Evolutionary conservation across 2,888 invertebrate species (phyloP).

Genomic region (Rotaria socialis): DNA sequence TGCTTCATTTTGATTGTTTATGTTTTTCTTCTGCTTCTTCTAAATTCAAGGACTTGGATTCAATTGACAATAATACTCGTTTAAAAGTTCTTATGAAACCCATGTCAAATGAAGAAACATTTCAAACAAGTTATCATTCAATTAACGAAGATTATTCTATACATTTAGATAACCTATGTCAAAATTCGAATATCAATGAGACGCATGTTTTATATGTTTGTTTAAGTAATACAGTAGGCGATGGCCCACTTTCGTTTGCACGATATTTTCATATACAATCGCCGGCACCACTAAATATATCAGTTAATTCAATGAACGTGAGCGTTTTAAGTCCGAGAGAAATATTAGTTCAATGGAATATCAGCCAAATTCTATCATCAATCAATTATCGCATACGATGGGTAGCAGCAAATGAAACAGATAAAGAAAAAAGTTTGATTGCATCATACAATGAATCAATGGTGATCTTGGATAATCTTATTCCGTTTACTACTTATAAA

Average conservation of each 20-base stretch:
- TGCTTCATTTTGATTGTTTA: not conserved
- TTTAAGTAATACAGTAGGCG: not conserved
- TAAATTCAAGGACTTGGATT: not conserved
- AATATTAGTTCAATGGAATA: not conserved
- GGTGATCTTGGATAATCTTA: not conserved
- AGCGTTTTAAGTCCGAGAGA: not conserved
- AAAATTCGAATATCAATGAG: not conserved
- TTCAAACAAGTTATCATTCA: not conserved
- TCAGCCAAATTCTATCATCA: not conserved
- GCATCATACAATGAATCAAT: not conserved
- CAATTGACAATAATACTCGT: not conserved
- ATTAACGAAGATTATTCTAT: not conserved
- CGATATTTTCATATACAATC: conserved; percentile 12
- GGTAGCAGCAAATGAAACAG: not conserved
- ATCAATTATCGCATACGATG: conserved; percentile 29
- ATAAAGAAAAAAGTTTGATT: not conserved
- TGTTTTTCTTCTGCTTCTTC: not conserved
- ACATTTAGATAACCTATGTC: not conserved
- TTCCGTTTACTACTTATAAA: not conserved
- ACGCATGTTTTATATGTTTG: not conserved
- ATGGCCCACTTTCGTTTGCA: not conserved
- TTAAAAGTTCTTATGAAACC: not conserved
- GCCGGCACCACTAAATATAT: not conserved
- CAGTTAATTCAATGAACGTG: not conserved
- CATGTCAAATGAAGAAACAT: not conserved